Evolutionary conservation across 2,888 invertebrate genomes (phyloP).

Genomic region (Choreutis nemorana): DNA sequence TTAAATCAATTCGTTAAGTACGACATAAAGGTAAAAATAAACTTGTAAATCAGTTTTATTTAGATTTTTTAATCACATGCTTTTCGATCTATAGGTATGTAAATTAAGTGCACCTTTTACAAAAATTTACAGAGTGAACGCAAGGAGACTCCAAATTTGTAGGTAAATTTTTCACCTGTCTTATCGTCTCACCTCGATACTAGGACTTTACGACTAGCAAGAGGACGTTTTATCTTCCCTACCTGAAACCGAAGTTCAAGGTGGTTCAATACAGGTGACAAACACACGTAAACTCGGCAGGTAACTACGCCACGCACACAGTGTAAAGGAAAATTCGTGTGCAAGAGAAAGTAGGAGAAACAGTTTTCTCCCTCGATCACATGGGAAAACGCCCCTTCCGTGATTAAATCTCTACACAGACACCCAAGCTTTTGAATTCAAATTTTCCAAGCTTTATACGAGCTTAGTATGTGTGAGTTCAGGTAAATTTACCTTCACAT

Average conservation of each 20-base stretch:
- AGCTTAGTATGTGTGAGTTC: constrained; percentile 12
- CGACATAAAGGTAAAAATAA: no score
- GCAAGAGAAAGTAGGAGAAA: constrained; percentile 5
- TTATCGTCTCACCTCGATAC: constrained; percentile 52
- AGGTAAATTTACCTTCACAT: constrained; percentile 25
- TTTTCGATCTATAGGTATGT: no score
- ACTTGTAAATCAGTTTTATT: no score
- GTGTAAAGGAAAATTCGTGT: constrained; percentile 3
- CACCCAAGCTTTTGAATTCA: no score
- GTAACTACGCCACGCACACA: constrained; percentile 3
- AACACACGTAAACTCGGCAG: constrained; percentile 10
- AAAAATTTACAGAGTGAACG: no score
- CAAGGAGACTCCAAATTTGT: constrained; percentile 16
- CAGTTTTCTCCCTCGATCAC: constrained; percentile 9
- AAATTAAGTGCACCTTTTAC: no score
- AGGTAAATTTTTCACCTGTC: constrained; percentile 55
- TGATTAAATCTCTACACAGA: no score
- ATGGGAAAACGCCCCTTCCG: constrained; percentile 5
- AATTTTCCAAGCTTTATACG: no score
- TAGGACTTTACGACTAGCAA: constrained; percentile 31
- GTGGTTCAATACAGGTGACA: no score
- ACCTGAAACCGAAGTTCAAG: constrained; percentile 28
- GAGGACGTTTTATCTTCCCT: constrained; percentile 28
- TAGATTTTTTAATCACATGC: no score
- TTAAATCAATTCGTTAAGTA: no score